These are phyloP conservation scores for Tenebrio molitor DNA, from an alignment of 1,140 invertebrate species.

Conservation along the genomic window DNA sequence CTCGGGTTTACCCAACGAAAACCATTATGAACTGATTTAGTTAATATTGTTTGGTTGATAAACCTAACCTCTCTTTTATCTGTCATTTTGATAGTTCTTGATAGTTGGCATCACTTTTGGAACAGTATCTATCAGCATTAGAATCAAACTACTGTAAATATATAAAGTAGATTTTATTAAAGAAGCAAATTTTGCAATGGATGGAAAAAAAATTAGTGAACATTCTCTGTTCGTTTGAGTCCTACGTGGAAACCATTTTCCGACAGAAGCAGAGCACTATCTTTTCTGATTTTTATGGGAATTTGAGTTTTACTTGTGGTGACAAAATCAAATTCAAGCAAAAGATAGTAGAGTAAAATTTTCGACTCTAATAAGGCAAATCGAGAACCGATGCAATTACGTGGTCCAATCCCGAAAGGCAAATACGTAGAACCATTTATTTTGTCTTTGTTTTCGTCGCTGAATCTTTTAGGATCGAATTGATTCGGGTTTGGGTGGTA, in stretches of 20 bases:
- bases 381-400: slow-evolving; percentile 71
- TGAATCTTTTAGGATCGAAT: slow-evolving; percentile 66
- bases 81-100: too few species aligned
- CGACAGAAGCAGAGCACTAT: background rate
- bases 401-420: slow-evolving; percentile 65
- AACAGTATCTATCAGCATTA: too few species aligned
- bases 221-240: background rate
- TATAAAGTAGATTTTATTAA: too few species aligned
- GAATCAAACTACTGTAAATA: too few species aligned
- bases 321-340: slow-evolving; percentile 52
- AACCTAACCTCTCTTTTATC: too few species aligned
- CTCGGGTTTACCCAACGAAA: too few species aligned
- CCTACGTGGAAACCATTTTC: slow-evolving; percentile 5
- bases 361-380: slow-evolving; percentile 56
- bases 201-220: too few species aligned
- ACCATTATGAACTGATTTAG: too few species aligned
- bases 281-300: slow-evolving; percentile 43
- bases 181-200: too few species aligned
- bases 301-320: slow-evolving; percentile 49
- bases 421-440: slow-evolving; percentile 54
- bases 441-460: slow-evolving; percentile 56
- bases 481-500: slow-evolving; percentile 70
- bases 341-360: slow-evolving; percentile 49
- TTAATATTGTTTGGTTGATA: too few species aligned
- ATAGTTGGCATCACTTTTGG: too few species aligned